Evolutionary conservation across 2,888 invertebrate species (phyloP).

Genomic region (Exephanes ischioxanthus): DNA sequence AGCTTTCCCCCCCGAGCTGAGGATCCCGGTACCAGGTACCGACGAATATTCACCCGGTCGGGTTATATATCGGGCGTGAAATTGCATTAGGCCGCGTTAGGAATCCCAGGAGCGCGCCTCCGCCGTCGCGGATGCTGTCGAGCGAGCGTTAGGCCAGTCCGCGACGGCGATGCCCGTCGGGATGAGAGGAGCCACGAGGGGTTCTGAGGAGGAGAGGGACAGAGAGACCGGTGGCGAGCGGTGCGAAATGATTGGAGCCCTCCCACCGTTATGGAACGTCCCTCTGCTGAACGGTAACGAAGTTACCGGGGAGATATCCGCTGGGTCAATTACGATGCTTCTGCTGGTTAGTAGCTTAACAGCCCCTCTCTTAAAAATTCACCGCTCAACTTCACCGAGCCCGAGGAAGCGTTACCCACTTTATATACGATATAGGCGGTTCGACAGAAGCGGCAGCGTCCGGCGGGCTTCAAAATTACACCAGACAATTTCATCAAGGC

Average conservation of each 20-base stretch:
- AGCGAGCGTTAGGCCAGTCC: constrained; percentile 34
- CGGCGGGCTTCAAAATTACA: constrained; percentile 60
- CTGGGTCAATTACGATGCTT: constrained; percentile 67
- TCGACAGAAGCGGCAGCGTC: constrained; percentile 30
- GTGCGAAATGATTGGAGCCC: constrained; percentile 62
- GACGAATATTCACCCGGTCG: constrained; percentile 56
- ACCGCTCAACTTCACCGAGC: constrained; percentile 49
- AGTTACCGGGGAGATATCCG: constrained; percentile 67
- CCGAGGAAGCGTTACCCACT: constrained; percentile 25
- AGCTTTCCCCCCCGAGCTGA: background rate
- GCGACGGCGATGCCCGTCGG: constrained; percentile 35
- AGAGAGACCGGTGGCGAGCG: constrained; percentile 45
- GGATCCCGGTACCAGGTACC: constrained; percentile 10
- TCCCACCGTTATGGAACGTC: constrained; percentile 44
- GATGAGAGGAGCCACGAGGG: constrained; percentile 31
- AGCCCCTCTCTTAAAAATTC: constrained; percentile 49
- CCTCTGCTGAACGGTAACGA: constrained; percentile 62
- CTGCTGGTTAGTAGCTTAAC: constrained; percentile 49
- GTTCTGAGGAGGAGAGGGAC: background rate
- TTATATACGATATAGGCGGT: background rate
- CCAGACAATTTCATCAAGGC: constrained; percentile 63
- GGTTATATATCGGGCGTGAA: constrained; percentile 65
- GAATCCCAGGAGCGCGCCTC: constrained; percentile 63
- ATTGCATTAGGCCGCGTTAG: constrained; percentile 68
- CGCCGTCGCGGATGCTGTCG: constrained; percentile 21